phyloP scores from a whole-genome alignment of 2,113 vertebrate species.

The Siniperca knerii region DNA sequence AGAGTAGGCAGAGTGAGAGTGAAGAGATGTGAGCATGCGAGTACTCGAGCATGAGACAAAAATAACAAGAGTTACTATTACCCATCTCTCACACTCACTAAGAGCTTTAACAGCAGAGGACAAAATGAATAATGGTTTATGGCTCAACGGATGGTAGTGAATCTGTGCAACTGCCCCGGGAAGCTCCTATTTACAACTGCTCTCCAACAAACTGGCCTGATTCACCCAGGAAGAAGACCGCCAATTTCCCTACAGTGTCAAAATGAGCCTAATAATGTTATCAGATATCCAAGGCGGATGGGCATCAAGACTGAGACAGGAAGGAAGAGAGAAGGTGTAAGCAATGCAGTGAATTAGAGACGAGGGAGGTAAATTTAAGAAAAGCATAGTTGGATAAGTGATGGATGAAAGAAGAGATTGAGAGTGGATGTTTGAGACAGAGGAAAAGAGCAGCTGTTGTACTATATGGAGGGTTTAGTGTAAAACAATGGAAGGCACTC shows the following conservation, averaged over 20 bases:
- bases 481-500: constrained; percentile 65
- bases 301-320: not conserved
- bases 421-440: not conserved
- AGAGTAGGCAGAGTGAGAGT: constrained; percentile 18
- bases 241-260: not conserved
- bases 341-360: not conserved
- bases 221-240: constrained; percentile 16
- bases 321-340: not conserved
- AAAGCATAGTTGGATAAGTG: not conserved
- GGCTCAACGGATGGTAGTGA: constrained; percentile 49
- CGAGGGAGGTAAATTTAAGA: not conserved
- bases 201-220: constrained; percentile 38
- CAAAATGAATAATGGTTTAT: constrained; percentile 48
- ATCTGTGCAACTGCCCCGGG: constrained; percentile 39
- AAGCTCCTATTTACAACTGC: constrained; percentile 45
- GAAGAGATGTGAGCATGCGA: constrained; percentile 37
- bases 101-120: constrained; percentile 48
- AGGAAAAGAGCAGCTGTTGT: constrained; percentile 57
- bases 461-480: constrained; percentile 28
- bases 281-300: not conserved
- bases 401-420: not conserved
- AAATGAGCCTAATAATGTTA: not conserved
- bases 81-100: constrained; percentile 34
- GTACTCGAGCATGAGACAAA: constrained; percentile 53
- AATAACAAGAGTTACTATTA: constrained; percentile 53